These are phyloP conservation scores for Stomorhina lunata DNA, from an alignment of 2,888 invertebrate species.

Conservation along the genomic window DNA sequence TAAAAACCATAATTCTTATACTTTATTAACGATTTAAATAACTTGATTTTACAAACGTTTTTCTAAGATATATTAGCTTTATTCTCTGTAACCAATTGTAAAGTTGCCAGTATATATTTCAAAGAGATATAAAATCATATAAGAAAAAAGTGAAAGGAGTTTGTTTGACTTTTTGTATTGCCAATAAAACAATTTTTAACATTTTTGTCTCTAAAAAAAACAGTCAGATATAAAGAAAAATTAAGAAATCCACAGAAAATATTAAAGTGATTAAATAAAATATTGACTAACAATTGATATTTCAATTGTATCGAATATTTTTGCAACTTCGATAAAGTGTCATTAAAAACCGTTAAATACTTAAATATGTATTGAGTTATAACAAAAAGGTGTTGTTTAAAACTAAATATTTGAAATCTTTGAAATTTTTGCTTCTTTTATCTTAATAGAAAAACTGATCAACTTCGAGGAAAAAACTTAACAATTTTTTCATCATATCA, in stretches of 20 bases:
- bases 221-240: too few species aligned
- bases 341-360: conserved; percentile 12
- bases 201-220: too few species aligned
- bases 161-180: too few species aligned
- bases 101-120: neutral
- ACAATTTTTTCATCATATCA: neutral
- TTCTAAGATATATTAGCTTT: too few species aligned
- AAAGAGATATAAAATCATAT: neutral
- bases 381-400: neutral
- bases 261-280: neutral
- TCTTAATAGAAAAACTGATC: too few species aligned
- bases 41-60: too few species aligned
- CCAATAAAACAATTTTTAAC: too few species aligned
- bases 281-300: conserved; percentile 36
- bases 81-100: conserved; percentile 13
- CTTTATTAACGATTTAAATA: too few species aligned
- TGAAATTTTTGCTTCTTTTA: neutral
- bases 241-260: neutral
- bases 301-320: conserved; percentile 7
- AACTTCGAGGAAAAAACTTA: neutral
- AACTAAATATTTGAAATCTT: conserved; percentile 6
- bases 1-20: too few species aligned
- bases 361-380: too few species aligned
- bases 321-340: neutral
- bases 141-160: conserved; percentile 50